Base-by-base conservation (phyloP, 2,888 invertebrate genomes). In the Ormyrus nitidulus region DNA sequence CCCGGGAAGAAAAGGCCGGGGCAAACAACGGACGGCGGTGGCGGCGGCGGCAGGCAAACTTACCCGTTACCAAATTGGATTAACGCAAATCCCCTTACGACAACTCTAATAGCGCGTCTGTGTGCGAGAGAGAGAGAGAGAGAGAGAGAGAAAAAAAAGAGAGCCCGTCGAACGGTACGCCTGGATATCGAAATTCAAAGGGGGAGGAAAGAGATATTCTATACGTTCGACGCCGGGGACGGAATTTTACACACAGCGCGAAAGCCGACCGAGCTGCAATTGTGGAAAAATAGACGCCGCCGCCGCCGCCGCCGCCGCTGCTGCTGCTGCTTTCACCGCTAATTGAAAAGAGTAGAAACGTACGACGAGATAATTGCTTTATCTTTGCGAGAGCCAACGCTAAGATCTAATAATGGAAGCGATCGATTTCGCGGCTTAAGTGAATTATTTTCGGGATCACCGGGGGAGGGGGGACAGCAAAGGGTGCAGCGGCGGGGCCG, bases 11-110 rank as follows among this genome's bases (percentile, higher is more conserved):
- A 82, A 82, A 79, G 83, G 83, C 85, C 85, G 87, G 87, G 87
- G 87, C 87, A 89, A 88, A 88, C 86, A 86, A 80, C 84, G 7
- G 53, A 62, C 44, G 51, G 72, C 4, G 49, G 72, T 0, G 49
- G 13, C 46, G 83, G 34, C 84, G 84, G 83, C 80, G 77, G 84
- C 84, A 84, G 85, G 87, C 84, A 85, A 88, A 89, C 87, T 89
- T 87, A 86, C 86, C 87, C 86, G 85, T 85, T 85, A 85, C 84
- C 86, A 89, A 90, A 90, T 90, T 90, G 88, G 88, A 89, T 90
- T 89, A 89, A 86, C 85, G 85, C 84, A 87, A 89, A 89, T 89
- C 89, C 89, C 87, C 88, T 90, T 89, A 89, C 87, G 87, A 86
- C 86, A 89, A 89, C 88, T 88, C 88, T 89, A 89, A 89, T 88